phyloP scores from a whole-genome alignment of 1,140 invertebrate genomes.

The Uloborus diversus region DNA sequence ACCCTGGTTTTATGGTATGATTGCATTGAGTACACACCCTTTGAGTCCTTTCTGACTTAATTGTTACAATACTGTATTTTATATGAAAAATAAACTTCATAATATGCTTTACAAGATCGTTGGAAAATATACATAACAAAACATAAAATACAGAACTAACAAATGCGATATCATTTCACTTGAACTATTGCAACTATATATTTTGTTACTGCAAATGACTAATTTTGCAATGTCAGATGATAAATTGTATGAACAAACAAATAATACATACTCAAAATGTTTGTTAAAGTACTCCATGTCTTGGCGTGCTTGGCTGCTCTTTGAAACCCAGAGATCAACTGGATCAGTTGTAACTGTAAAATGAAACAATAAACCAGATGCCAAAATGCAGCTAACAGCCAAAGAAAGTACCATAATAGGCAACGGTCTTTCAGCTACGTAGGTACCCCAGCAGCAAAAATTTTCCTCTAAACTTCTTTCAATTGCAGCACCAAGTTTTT shows the following conservation, averaged over 20 bases:
- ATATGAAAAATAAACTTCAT: too few relatives aligned
- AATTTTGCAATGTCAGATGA: too few relatives aligned
- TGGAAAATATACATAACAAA: too few relatives aligned
- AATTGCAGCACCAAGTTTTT: slow-evolving; percentile 80
- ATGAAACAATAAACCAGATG: slow-evolving; percentile 70
- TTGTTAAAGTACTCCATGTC: slow-evolving; percentile 93
- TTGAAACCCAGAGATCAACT: slow-evolving; percentile 95
- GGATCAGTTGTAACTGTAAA: slow-evolving; percentile 91
- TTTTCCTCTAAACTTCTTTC: slow-evolving; percentile 79
- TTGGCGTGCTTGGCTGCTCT: slow-evolving; percentile 80
- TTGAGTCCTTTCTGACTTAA: too few relatives aligned
- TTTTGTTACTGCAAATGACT: too few relatives aligned
- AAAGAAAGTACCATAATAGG: slow-evolving; percentile 78
- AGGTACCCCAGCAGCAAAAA: slow-evolving; percentile 84
- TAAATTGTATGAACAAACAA: not conserved
- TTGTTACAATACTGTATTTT: too few relatives aligned
- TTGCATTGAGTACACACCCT: too few relatives aligned
- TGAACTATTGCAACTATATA: too few relatives aligned
- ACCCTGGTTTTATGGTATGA: too few relatives aligned
- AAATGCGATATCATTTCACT: too few relatives aligned
- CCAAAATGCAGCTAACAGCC: slow-evolving; percentile 71
- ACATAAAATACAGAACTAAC: too few relatives aligned
- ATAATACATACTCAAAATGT: slow-evolving; percentile 73
- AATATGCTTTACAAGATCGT: too few relatives aligned
- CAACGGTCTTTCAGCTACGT: slow-evolving; percentile 83